Evolutionary conservation across 2,113 vertebrate genomes (phyloP).

Genomic region (Rhinolophus sinicus): DNA sequence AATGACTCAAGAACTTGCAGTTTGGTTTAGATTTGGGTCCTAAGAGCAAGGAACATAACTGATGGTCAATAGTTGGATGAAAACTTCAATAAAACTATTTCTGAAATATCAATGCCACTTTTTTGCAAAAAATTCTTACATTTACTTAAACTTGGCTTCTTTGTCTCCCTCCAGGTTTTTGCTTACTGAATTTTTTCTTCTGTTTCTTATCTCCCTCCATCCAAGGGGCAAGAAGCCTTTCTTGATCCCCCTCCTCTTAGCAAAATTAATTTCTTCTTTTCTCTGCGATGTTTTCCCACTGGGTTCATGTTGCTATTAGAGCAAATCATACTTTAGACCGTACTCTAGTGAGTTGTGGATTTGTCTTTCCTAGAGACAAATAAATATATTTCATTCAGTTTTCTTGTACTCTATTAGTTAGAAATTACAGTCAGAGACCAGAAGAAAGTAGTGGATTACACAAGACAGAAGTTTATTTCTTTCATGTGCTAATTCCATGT

Average conservation of each 20-base stretch:
- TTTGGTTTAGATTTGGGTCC: neutral
- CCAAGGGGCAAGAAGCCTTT: neutral
- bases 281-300: neutral
- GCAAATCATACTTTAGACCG: neutral
- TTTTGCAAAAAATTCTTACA: neutral
- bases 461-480: neutral
- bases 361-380: neutral
- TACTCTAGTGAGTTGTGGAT: neutral
- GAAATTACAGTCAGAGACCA: neutral
- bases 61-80: neutral
- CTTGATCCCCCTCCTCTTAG: neutral
- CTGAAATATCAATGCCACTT: neutral
- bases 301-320: neutral
- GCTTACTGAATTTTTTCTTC: neutral
- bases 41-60: neutral
- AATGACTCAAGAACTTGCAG: neutral
- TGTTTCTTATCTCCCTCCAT: neutral
- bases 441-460: neutral
- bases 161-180: neutral
- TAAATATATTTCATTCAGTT: neutral
- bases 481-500: neutral
- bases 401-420: neutral
- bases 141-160: neutral
- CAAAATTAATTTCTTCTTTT: neutral
- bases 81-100: neutral